These are phyloP conservation scores for Erinaceus europaeus DNA, from an alignment of 2,113 vertebrate genomes.

Conservation along the genomic window DNA sequence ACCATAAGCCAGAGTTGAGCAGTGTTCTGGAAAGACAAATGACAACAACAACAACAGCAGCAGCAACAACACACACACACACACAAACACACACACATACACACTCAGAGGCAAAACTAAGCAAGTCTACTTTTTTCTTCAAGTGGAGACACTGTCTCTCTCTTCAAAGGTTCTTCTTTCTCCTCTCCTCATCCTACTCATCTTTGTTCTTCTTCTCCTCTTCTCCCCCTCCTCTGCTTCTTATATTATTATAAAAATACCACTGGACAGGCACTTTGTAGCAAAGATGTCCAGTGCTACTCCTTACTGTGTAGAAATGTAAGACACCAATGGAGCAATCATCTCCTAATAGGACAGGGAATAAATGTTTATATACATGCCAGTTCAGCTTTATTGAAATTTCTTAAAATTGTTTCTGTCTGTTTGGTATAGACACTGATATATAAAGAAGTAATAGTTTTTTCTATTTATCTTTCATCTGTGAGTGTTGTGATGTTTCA, in stretches of 20 bases:
- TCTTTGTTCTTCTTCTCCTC: too few relatives aligned
- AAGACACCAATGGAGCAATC: not conserved
- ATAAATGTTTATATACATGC: not conserved
- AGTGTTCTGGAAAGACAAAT: too few relatives aligned
- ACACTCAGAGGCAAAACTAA: too few relatives aligned
- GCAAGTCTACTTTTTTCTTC: too few relatives aligned
- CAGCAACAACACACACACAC: too few relatives aligned
- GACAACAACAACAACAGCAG: too few relatives aligned
- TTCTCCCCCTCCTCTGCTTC: too few relatives aligned
- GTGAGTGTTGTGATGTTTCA: not conserved
- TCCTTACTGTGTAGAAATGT: not conserved
- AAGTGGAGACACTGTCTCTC: too few relatives aligned
- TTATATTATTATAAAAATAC: not conserved
- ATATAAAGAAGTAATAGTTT: not conserved
- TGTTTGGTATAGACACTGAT: not conserved
- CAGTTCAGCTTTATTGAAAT: not conserved
- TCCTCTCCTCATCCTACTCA: not conserved
- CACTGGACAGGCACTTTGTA: not conserved
- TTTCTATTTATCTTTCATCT: not conserved
- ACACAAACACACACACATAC: too few relatives aligned
- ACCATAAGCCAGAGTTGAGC: too few relatives aligned
- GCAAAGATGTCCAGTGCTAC: not conserved
- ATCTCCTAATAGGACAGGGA: not conserved
- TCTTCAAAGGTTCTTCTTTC: too few relatives aligned
- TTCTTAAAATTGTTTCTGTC: not conserved